phyloP scores from a whole-genome alignment of 1,140 invertebrate species.

The Latrodectus geometricus region DNA sequence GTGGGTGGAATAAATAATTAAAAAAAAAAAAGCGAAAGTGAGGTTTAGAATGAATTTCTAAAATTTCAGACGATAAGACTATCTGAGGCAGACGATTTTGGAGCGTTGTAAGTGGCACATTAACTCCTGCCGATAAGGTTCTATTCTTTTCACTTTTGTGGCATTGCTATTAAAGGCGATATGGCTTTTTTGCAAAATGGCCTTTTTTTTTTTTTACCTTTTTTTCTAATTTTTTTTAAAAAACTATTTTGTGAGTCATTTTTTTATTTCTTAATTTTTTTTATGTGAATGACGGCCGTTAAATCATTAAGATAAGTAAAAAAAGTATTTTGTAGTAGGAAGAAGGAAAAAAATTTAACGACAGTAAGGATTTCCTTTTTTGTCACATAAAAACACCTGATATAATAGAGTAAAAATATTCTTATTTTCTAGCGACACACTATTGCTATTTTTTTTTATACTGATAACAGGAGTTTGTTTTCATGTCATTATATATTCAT shows the following conservation, averaged over 20 bases:
- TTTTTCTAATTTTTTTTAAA: conserved; percentile 12
- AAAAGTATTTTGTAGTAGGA: conserved; percentile 2
- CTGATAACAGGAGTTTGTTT: no score
- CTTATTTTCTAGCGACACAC: background rate
- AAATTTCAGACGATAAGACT: conserved; percentile 36
- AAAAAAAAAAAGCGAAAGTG: conserved; percentile 20
- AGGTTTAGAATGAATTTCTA: conserved; percentile 28
- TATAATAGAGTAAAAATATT: background rate
- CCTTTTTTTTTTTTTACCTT: background rate
- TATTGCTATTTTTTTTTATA: background rate
- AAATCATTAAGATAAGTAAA: conserved; percentile 40
- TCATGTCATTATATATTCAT: no score
- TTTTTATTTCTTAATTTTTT: background rate
- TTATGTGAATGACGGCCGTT: conserved; percentile 12
- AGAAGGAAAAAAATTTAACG: background rate
- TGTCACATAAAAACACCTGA: background rate
- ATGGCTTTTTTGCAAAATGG: conserved; percentile 12
- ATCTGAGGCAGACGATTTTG: conserved; percentile 16
- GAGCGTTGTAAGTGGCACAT: conserved; percentile 36
- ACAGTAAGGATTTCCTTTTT: background rate
- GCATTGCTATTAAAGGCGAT: conserved; percentile 39
- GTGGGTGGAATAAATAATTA: background rate
- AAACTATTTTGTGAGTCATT: background rate
- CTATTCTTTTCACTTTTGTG: conserved; percentile 50
- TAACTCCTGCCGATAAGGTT: conserved; percentile 32